Percentiles rank a stretch among this genome's conserved stretches.
Conservation (phyloP, 1,140 invertebrate genomes). For the Penaeus chinensis region DNA sequence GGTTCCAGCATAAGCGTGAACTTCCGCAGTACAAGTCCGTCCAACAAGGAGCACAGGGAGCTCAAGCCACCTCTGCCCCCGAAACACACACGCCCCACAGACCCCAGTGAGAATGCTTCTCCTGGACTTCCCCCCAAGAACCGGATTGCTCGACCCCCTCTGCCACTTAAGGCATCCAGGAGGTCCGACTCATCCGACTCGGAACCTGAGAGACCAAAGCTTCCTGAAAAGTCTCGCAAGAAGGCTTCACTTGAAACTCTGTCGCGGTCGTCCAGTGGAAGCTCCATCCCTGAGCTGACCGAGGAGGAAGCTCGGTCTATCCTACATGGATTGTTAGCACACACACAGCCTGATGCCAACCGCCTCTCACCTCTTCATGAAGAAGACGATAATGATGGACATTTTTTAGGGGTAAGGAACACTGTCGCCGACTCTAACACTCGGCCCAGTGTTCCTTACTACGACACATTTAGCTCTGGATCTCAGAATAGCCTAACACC, state of each 20-base stretch:
- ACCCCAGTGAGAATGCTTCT: conserved; percentile 3
- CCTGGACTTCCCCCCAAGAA: conserved; percentile 29
- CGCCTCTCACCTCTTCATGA: conserved; percentile 53
- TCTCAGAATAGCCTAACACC: conserved; percentile 32
- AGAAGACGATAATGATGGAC: conserved; percentile 37
- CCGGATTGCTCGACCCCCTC: conserved; percentile 35
- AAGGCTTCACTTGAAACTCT: conserved; percentile 28
- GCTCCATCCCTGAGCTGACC: conserved; percentile 54
- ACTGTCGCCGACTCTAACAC: conserved; percentile 50
- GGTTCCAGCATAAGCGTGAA: conserved; percentile 53
- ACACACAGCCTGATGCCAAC: conserved; percentile 21
- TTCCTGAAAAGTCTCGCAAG: conserved; percentile 47
- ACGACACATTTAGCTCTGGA: conserved; percentile 31
- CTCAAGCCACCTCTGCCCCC: conserved; percentile 47
- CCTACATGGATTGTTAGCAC: conserved; percentile 47
- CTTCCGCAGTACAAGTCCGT: conserved; percentile 43
- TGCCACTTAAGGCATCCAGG: conserved; percentile 37
- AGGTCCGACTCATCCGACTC: conserved; percentile 28
- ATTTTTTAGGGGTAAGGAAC: conserved; percentile 60
- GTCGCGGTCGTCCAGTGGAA: conserved; percentile 42
- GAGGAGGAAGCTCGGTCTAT: conserved; percentile 54
- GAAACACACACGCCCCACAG: conserved; percentile 21
- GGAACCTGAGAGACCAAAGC: conserved; percentile 31
- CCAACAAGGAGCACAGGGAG: conserved; percentile 34
- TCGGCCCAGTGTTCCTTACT: conserved; percentile 52